Base-by-base conservation (phyloP, 2,113 vertebrate genomes). In the Ciconia maguari region DNA sequence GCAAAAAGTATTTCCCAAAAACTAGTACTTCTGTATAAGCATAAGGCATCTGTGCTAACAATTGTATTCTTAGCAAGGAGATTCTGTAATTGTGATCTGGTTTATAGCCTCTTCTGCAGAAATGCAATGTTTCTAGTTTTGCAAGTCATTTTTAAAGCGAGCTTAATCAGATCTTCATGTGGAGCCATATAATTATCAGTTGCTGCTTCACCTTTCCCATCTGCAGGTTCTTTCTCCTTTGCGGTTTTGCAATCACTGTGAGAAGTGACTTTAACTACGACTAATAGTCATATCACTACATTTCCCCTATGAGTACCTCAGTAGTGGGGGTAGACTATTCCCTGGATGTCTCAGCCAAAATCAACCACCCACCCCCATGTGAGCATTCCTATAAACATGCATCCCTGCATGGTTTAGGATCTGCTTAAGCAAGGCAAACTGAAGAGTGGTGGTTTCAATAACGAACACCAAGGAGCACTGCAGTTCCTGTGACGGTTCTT, bases 381-480 rank as follows among this genome's bases (percentile, higher is more conserved):
- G 9, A 62, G 30, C 41, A 14, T 69, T 69, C 30, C 17, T 74
- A 36, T 78, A 72, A 81, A 61, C 2, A 7, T 5, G 9, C 6
- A 61, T n/a, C 9, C 32, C 52, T 34, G 8, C 4, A 1, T 36
- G 22, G 26, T 24, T 66, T 84, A 75, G n/a, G n/a, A 48, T 49
- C 38, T 80, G 38, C 51, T 55, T 66, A 30, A 41, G 46, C 25
- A 81, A 55, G 15, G 64, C 60, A n/a, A 55, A 52, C 13, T 49
- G 57, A 46, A 57, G 19, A 68, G 19, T 2, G 7, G 21, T 68
- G 21, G 4, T 68, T 88, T 81, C 3, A 2, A 7, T 52, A 55
- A 55, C 0, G 0, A 70, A 66, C n/a, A 57, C 7, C 1, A 11
- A 29, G 61, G 21, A 6, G 2, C 21, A 29, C 55, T 24, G 36